Conservation (phyloP, 2,113 vertebrate species). For the Fukomys damarensis region DNA sequence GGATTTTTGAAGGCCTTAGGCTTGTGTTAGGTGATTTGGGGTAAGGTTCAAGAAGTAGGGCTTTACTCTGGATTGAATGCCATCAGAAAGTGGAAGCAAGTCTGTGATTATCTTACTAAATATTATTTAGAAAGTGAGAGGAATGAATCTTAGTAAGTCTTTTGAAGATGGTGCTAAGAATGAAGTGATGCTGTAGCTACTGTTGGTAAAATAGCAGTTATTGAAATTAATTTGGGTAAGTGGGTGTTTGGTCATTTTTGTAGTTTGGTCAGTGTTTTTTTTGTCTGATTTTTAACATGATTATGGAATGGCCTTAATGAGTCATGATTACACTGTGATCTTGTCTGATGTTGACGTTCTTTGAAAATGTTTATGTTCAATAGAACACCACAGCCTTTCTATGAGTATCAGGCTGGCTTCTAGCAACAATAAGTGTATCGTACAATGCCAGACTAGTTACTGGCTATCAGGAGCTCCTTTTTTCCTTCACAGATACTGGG, state of each 20-base stretch:
- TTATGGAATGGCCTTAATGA: neutral
- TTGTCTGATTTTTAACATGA: neutral
- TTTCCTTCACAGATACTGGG: neutral
- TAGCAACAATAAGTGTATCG: neutral
- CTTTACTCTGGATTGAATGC: neutral
- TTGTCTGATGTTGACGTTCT: neutral
- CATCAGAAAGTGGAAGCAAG: neutral
- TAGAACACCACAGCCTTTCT: neutral
- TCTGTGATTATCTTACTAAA: neutral
- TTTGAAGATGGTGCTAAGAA: neutral
- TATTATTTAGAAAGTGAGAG: neutral
- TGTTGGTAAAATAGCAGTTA: neutral
- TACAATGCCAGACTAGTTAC: neutral
- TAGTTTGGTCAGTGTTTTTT: neutral
- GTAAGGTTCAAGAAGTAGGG: neutral
- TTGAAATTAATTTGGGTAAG: neutral
- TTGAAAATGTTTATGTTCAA: conserved; percentile 28
- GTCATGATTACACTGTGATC: neutral
- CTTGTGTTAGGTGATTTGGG: neutral
- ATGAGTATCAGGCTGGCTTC: neutral
- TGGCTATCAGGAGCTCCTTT: neutral
- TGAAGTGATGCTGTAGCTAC: neutral
- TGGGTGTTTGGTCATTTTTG: neutral
- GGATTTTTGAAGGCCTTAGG: neutral
- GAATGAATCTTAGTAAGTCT: conserved; percentile 20